phyloP scores from a whole-genome alignment of 2,888 invertebrate genomes.

The Archips crataeganus region DNA sequence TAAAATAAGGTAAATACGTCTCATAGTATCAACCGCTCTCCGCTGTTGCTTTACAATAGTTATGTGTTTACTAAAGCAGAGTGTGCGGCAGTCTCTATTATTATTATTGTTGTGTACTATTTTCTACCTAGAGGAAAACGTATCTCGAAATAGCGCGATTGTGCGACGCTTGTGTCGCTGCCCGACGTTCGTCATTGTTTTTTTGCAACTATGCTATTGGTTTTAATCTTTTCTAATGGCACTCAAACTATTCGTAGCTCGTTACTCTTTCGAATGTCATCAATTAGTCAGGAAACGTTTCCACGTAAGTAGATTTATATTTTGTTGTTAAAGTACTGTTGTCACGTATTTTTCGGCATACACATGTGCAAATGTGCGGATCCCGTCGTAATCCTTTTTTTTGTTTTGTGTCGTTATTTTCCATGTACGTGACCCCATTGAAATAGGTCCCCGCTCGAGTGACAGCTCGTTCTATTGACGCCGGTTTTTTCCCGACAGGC shows the following conservation, averaged over 20 bases:
- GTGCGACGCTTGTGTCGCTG: conserved; percentile 61
- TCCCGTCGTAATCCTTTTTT: conserved; percentile 3
- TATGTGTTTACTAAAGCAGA: conserved; percentile 54
- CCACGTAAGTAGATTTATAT: not conserved
- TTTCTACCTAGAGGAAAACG: conserved; percentile 73
- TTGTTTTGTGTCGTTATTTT: conserved; percentile 25
- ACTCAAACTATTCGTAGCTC: conserved; percentile 8
- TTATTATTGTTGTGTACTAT: conserved; percentile 67
- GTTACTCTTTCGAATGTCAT: not conserved
- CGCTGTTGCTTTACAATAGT: conserved; percentile 57
- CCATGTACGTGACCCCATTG: conserved; percentile 32
- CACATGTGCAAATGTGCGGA: not conserved
- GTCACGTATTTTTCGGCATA: conserved; percentile 7
- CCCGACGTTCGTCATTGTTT: conserved; percentile 64
- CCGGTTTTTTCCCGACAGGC: conserved; percentile 57
- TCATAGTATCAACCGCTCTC: conserved; percentile 49
- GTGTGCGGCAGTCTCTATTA: conserved; percentile 54
- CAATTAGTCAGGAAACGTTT: not conserved
- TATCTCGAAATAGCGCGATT: conserved; percentile 76
- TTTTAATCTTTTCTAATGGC: conserved; percentile 23
- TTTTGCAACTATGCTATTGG: conserved; percentile 58
- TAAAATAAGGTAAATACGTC: conserved; percentile 5
- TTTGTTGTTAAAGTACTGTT: not conserved
- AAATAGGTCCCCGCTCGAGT: conserved; percentile 57
- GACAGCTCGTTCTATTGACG: conserved; percentile 63